Base-by-base conservation (phyloP, 2,113 vertebrate genomes). In the Ageneiosus marmoratus region DNA sequence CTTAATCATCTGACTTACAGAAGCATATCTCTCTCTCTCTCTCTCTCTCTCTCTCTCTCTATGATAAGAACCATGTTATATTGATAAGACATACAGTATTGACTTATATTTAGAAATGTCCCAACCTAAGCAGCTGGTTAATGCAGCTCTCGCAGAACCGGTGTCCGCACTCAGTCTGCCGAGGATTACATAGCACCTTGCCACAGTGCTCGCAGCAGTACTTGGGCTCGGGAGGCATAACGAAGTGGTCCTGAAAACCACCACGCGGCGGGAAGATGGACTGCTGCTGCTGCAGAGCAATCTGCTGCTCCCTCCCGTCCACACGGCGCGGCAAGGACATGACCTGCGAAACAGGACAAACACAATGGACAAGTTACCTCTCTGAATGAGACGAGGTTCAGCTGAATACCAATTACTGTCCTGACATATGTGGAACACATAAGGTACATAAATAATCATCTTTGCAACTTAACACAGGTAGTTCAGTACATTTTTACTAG, bases 131-230 rank as follows among this genome's bases (percentile, higher is more conserved):
- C 86, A 94, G 89, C 20, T 91, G 89, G 5, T 18, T 72, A 91
- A 99, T 98, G 93, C 98, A 99, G 91, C 92, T 97, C 88, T 97
- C 95, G 53, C 98, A 99, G 92, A 98, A 99, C 53, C 98, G 95
- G 88, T 99, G 98, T 10, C 98, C 98, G 69, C 98, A 99, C 90
- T 97, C 97, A 0, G 98, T 99, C 92, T 99, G 98, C 60, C 95
- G 94, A 0, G 98, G 98, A 87, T 95, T 95, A 89, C 97, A 98
- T 85, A 99, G 93, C 86, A 97, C 97, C 89, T 96, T 94, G 79
- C 88, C 93, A 92, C 98, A 99, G 83, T 95, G 90, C 93, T 99
- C 97, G 16, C 98, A 99, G 90, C 96, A 95, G 90, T 99, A 99
- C 87, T 99, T 99, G 84, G 96, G 93, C 73, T 99, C 98, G 55